Percentiles rank a stretch among this genome's conserved stretches.
phyloP scores from a whole-genome alignment of 2,888 invertebrate species.

The Macaria notata region DNA sequence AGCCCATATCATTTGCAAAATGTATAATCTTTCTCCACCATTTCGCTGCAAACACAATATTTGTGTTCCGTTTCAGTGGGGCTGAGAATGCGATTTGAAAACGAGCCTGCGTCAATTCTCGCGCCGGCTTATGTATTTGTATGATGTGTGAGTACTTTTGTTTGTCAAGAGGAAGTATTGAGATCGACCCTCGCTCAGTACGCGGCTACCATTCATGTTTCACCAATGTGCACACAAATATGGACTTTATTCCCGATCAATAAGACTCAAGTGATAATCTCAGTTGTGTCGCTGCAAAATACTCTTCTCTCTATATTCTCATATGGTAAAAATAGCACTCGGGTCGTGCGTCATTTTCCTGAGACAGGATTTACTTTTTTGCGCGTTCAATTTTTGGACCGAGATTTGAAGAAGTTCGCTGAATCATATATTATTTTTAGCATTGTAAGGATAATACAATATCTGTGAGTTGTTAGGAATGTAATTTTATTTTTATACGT shows the following conservation, averaged over 20 bases:
- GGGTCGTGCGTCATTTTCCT: not conserved
- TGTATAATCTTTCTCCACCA: too few species aligned
- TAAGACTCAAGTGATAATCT: too few species aligned
- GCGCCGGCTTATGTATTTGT: slow-evolving; percentile 20
- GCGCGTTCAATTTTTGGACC: not conserved
- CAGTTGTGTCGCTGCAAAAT: too few species aligned
- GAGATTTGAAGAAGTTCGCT: not conserved
- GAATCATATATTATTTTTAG: too few species aligned
- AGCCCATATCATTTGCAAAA: too few species aligned
- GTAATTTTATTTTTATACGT: too few species aligned
- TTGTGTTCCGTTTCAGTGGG: slow-evolving; percentile 11
- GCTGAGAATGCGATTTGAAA: slow-evolving; percentile 22
- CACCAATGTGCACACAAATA: too few species aligned
- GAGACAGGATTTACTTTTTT: not conserved
- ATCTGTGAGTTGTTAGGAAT: too few species aligned
- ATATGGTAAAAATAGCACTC: slow-evolving; percentile 2
- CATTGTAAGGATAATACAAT: too few species aligned
- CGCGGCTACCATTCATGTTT: not conserved
- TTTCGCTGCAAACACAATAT: slow-evolving; percentile 13
- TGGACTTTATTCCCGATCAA: too few species aligned
- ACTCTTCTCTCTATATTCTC: not conserved
- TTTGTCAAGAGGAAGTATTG: slow-evolving; percentile 18
- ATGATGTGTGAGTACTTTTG: slow-evolving; percentile 21
- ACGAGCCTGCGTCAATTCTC: slow-evolving; percentile 20
- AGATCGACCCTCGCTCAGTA: slow-evolving; percentile 7